phyloP scores from a whole-genome alignment of 2,888 invertebrate genomes.

The Apamea sordens region DNA sequence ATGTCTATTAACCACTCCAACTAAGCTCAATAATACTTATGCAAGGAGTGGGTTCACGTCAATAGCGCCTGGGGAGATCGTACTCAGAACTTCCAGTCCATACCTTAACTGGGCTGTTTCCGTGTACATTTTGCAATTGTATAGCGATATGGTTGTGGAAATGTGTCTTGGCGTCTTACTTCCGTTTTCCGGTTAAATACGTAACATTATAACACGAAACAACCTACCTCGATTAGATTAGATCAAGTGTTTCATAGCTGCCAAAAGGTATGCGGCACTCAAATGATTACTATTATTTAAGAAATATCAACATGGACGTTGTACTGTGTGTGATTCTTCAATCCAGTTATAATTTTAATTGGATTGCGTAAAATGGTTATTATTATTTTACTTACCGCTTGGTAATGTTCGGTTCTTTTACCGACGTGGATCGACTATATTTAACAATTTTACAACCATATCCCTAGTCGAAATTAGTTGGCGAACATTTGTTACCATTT shows the following conservation, averaged over 20 bases:
- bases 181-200: conserved; percentile 32
- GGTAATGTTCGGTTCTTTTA: conserved; percentile 31
- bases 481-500: conserved; percentile 17
- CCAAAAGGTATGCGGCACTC: conserved; percentile 42
- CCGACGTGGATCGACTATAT: conserved; percentile 17
- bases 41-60: conserved; percentile 25
- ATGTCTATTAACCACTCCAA: conserved; percentile 18
- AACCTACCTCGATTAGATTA: conserved; percentile 19
- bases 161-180: conserved; percentile 54
- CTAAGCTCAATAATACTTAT: conserved; percentile 21
- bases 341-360: conserved; percentile 42
- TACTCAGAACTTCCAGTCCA: conserved; percentile 22
- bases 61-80: not conserved
- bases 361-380: conserved; percentile 28
- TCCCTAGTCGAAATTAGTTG: conserved; percentile 51
- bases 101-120: conserved; percentile 15
- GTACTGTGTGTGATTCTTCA: conserved; percentile 30
- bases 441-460: conserved; percentile 72
- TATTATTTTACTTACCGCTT: conserved; percentile 24
- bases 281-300: conserved; percentile 17
- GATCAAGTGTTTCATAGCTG: conserved; percentile 44
- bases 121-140: conserved; percentile 29
- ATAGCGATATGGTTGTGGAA: conserved; percentile 70
- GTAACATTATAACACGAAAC: conserved; percentile 16
- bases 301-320: conserved; percentile 18